Evolutionary conservation across 2,797 vertebrate species (phyloP).

Genomic region (Cygnus olor): DNA sequence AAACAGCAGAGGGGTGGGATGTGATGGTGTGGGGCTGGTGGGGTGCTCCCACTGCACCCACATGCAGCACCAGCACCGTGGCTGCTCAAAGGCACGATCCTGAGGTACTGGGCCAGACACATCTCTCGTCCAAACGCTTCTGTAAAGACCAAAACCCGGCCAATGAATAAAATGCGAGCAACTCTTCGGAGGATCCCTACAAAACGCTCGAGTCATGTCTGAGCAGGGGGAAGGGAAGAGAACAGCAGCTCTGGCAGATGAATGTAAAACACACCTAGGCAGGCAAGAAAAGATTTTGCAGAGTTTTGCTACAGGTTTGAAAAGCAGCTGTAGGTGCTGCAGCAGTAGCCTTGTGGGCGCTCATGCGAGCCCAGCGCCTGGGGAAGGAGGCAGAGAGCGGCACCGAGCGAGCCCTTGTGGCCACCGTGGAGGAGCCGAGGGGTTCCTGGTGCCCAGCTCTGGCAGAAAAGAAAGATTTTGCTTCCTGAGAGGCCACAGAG

Average conservation of each 20-base stretch:
- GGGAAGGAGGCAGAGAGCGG: no score
- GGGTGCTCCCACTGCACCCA: background rate
- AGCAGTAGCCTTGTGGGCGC: background rate
- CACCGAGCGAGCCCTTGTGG: no score
- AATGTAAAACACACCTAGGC: background rate
- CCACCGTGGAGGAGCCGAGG: background rate
- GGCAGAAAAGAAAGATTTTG: background rate
- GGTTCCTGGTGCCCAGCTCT: background rate
- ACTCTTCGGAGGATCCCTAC: background rate
- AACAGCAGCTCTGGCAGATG: no score
- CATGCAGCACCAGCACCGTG: fast-evolving
- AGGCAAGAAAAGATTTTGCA: background rate
- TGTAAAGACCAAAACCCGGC: background rate
- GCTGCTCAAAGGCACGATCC: fast-evolving
- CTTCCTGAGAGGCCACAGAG: background rate
- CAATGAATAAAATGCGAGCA: background rate
- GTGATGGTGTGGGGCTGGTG: fast-evolving
- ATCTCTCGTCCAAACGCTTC: background rate
- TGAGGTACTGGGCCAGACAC: background rate
- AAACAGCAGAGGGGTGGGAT: background rate
- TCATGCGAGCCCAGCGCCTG: no score
- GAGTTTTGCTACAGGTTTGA: background rate
- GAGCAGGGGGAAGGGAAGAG: background rate
- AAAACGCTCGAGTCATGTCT: fast-evolving
- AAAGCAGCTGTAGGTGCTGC: background rate